Evolutionary conservation across 2,888 invertebrate genomes (phyloP).

Genomic region (Drosophila kuntzei): DNA sequence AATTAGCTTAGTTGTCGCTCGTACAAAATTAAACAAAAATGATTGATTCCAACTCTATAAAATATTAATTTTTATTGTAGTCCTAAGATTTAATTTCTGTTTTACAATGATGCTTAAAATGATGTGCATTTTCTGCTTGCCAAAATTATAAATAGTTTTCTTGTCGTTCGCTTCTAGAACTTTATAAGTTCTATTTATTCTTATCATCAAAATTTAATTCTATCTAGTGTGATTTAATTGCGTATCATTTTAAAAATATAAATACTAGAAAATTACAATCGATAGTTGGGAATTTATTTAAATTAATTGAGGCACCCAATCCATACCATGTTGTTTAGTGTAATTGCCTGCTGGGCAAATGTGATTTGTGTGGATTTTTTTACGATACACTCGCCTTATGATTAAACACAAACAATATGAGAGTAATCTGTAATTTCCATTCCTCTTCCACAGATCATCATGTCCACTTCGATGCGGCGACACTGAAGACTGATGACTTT

Average conservation of each 20-base stretch:
- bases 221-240: neutral
- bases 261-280: too few species aligned
- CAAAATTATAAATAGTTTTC: too few species aligned
- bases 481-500: constrained; percentile 82
- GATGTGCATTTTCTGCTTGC: too few species aligned
- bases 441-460: constrained; percentile 82
- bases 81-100: too few species aligned
- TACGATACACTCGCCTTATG: neutral
- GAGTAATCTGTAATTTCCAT: neutral
- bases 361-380: neutral
- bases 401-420: neutral
- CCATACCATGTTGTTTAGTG: neutral
- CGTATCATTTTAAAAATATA: neutral
- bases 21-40: too few species aligned
- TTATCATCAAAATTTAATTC: too few species aligned
- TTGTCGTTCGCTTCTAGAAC: too few species aligned
- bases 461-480: constrained; percentile 84
- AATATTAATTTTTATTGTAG: too few species aligned
- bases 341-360: neutral
- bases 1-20: too few species aligned
- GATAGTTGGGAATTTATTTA: neutral
- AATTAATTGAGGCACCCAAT: neutral
- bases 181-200: too few species aligned
- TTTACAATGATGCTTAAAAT: too few species aligned
- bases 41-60: too few species aligned